Base-by-base conservation (phyloP, 2,113 vertebrate genomes). In the Phaethon lepturus region DNA sequence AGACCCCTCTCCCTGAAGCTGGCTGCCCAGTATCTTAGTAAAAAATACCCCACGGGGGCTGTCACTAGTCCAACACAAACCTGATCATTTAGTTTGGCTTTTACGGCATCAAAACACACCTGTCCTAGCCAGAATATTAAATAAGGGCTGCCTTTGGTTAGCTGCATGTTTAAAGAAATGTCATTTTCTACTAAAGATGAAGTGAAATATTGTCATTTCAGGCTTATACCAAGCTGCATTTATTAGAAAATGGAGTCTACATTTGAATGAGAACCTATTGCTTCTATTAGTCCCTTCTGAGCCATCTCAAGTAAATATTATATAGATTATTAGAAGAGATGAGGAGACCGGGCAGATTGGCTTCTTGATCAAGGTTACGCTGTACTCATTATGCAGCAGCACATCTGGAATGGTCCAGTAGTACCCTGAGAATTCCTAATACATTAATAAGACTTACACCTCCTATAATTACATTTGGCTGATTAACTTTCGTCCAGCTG, bases 401-500 rank as follows among this genome's bases (percentile, higher is more conserved):
- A 96, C 97, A 97, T 94, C 97, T 98, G 97, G 97, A 95, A 78
- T 85, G 90, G 97, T 95, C 97, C 96, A 94, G 95, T 96, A 63
- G 94, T 92, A 95, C 90, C 80, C 90, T 92, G 97, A 96, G 96
- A 98, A 97, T 98, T 97, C 96, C 94, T 98, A 97, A 98, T 96
- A 96, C 94, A 97, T 97, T 98, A 98, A 98, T 95, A 95, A 98
- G 96, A 68, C 96, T 97, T 95, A 90, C 95, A 90, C 93, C 94
- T 91, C 89, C 91, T 42, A 55, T 97, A 98, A 98, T 97, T 97
- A 76, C 97, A 97, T 98, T 98, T 97, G 93, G 96, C 95, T 98
- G 98, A 98, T 98, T 98, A 98, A 97, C 95, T 98, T 98, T 97
- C 45, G 38, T 92, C 97, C 98, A 98, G 98, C 97, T 98, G 98